Conservation (phyloP, 2,888 invertebrate genomes). For the Cepaea hortensis region DNA sequence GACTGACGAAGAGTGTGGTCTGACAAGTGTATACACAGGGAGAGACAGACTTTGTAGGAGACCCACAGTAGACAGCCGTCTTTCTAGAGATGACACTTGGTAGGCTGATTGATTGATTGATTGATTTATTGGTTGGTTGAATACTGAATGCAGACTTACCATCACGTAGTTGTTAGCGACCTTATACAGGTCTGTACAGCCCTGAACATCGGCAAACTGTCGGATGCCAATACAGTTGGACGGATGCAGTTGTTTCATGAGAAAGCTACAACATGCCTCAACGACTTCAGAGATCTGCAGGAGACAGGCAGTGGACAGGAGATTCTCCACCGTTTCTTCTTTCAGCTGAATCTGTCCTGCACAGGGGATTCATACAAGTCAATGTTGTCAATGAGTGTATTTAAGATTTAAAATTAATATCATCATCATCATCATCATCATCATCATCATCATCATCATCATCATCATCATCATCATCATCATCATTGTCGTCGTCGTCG, state of each 20-base stretch:
- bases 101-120: too few relatives aligned
- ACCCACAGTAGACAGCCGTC: too few relatives aligned
- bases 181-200: slow-evolving; percentile 87
- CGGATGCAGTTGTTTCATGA: slow-evolving; percentile 92
- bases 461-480: too few relatives aligned
- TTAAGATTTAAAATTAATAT: background rate
- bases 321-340: slow-evolving; percentile 92
- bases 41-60: too few relatives aligned
- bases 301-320: slow-evolving; percentile 90
- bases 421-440: background rate
- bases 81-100: too few relatives aligned
- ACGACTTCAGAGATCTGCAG: slow-evolving; percentile 89
- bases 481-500: too few relatives aligned
- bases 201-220: slow-evolving; percentile 91
- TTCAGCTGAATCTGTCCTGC: slow-evolving; percentile 85
- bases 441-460: too few relatives aligned
- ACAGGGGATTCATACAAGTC: background rate
- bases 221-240: slow-evolving; percentile 95
- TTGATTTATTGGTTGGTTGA: too few relatives aligned
- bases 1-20: too few relatives aligned
- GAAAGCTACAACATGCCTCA: slow-evolving; percentile 91
- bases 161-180: slow-evolving; percentile 90
- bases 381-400: background rate
- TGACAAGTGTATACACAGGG: too few relatives aligned
- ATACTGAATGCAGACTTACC: slow-evolving; percentile 78